Conservation (phyloP, 2,888 invertebrate species). For the Cerceris ruficornis region DNA sequence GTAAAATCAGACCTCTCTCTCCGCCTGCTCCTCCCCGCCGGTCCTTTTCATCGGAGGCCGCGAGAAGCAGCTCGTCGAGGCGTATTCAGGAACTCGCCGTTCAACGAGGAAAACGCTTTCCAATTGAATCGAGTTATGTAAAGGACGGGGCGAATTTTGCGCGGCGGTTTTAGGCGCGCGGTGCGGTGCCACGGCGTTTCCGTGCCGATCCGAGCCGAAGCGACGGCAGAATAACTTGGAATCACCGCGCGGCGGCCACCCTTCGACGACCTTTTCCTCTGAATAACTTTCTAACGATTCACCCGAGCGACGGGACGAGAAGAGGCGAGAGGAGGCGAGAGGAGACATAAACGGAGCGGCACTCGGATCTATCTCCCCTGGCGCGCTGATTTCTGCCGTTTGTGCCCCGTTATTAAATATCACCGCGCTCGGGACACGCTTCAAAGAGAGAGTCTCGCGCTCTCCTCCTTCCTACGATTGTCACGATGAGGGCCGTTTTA, state of each 20-base stretch:
- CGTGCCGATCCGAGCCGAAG: no score
- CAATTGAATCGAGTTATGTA: conserved; percentile 74
- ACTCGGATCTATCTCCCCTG: no score
- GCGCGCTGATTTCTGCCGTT: conserved; percentile 8
- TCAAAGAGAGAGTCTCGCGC: conserved; percentile 9
- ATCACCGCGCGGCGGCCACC: conserved; percentile 31
- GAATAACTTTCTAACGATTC: conserved; percentile 62
- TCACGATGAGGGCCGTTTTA: conserved; percentile 21
- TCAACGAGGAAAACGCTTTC: conserved; percentile 65
- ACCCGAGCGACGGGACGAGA: background rate
- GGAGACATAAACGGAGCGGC: no score
- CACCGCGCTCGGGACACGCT: conserved; percentile 19
- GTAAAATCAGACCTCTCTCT: no score
- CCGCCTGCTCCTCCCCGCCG: no score
- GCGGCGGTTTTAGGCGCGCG: conserved; percentile 48
- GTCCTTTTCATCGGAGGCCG: no score
- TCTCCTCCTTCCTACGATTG: background rate
- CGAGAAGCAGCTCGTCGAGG: conserved; percentile 46
- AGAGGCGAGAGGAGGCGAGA: background rate
- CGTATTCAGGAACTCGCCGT: conserved; percentile 55
- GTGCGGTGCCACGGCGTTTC: background rate
- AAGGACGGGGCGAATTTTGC: conserved; percentile 66
- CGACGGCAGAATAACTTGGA: conserved; percentile 43
- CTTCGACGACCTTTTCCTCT: conserved; percentile 36
- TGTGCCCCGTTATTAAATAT: conserved; percentile 35